These are phyloP conservation scores for Naja naja DNA, from an alignment of 2,113 vertebrate species.

Conservation along the genomic window DNA sequence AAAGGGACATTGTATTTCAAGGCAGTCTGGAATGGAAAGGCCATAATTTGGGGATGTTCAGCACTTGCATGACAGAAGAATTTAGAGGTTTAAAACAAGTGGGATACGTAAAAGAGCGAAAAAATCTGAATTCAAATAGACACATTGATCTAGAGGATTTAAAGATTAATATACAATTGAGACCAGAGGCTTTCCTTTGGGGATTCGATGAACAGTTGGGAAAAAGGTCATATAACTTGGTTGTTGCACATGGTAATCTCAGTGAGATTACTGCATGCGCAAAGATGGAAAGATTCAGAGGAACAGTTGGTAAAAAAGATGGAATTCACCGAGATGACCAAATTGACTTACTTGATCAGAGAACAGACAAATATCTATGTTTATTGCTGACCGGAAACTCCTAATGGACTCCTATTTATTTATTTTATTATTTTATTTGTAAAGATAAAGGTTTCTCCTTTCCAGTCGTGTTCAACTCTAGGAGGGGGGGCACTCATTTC, in stretches of 20 bases:
- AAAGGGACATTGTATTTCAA: conserved; percentile 70
- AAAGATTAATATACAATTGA: background rate
- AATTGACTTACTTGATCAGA: too few relatives aligned
- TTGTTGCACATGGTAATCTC: background rate
- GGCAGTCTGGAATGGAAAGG: conserved; percentile 62
- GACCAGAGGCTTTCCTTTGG: background rate
- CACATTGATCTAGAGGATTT: background rate
- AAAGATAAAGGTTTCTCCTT: too few relatives aligned
- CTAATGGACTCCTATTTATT: too few relatives aligned
- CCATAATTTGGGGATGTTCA: too few relatives aligned
- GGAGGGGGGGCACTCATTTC: too few relatives aligned
- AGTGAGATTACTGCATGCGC: background rate
- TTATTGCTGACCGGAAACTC: too few relatives aligned
- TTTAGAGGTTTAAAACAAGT: background rate
- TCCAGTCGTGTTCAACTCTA: too few relatives aligned
- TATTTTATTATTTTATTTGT: too few relatives aligned
- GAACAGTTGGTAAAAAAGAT: too few relatives aligned
- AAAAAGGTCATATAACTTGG: background rate
- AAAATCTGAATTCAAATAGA: background rate
- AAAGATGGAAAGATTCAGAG: background rate
- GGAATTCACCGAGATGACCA: too few relatives aligned
- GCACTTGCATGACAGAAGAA: too few relatives aligned
- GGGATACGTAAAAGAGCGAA: background rate
- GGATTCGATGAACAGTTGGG: background rate
- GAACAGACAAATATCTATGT: too few relatives aligned